A percentile compares a stretch with the other conserved stretches of the same genome.
phyloP scores from a whole-genome alignment of 2,888 invertebrate species.

The Serripes groenlandicus region DNA sequence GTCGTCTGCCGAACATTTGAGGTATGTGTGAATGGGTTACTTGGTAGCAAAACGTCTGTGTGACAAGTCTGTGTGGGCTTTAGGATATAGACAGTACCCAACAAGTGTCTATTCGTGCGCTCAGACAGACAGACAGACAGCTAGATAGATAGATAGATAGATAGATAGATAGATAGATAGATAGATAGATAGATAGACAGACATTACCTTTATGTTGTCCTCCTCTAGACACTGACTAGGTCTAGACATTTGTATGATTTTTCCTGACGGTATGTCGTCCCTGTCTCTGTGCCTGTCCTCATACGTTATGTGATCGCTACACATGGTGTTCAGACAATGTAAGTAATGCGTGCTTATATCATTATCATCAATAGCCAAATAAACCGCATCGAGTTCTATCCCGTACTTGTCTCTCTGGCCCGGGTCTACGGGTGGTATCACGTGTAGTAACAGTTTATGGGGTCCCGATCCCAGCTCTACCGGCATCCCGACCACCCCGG shows the following conservation, averaged over 20 bases:
- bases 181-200: not conserved
- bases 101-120: no score
- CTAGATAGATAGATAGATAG: no score
- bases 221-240: slow-evolving; percentile 47
- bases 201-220: slow-evolving; percentile 49
- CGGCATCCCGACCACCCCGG: slow-evolving; percentile 35
- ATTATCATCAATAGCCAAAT: slow-evolving; percentile 39
- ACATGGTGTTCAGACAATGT: slow-evolving; percentile 49
- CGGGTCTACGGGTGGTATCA: slow-evolving; percentile 9
- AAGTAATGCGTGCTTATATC: slow-evolving; percentile 42
- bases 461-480: slow-evolving; percentile 28
- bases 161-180: no score
- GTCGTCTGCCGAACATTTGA: no score
- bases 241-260: slow-evolving; percentile 53
- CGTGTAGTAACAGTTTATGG: slow-evolving; percentile 33
- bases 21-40: no score
- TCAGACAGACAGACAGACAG: no score
- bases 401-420: slow-evolving; percentile 33
- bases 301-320: slow-evolving; percentile 48
- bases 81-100: no score
- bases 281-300: slow-evolving; percentile 41
- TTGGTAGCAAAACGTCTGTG: no score
- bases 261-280: slow-evolving; percentile 48
- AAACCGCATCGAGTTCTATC: slow-evolving; percentile 44
- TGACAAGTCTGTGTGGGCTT: no score